Conservation (phyloP, 2,113 vertebrate species). For the Pogona vitticeps region DNA sequence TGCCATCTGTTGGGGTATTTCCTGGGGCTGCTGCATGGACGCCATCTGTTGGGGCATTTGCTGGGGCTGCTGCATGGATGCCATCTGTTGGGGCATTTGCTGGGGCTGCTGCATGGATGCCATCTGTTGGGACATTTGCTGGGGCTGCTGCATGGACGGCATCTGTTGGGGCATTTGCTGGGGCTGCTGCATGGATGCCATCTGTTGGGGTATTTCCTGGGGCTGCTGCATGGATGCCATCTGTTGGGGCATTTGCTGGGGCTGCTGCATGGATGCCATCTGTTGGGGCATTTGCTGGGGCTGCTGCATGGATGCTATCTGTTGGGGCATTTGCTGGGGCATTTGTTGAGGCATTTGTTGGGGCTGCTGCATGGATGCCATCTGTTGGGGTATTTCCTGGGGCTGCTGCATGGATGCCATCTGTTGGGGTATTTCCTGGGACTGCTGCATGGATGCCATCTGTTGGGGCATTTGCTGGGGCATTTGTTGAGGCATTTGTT, state of each 20-base stretch:
- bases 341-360: slow-evolving; percentile 15
- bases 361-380: not conserved
- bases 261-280: not conserved
- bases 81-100: not conserved
- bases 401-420: slow-evolving; percentile 2
- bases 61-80: slow-evolving; percentile 43
- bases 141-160: not conserved
- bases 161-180: slow-evolving; percentile 44
- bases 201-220: slow-evolving; percentile 43
- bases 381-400: slow-evolving; percentile 30
- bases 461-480: slow-evolving; percentile 28
- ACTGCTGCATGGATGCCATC: not conserved
- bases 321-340: slow-evolving; percentile 10
- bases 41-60: slow-evolving; percentile 6
- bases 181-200: slow-evolving; percentile 42
- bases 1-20: not conserved
- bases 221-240: not conserved
- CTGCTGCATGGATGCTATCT: slow-evolving; percentile 37
- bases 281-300: slow-evolving; percentile 26
- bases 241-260: too few species aligned
- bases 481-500: too few species aligned
- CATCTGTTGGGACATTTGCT: not conserved
- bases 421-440: slow-evolving; percentile 20
- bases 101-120: slow-evolving; percentile 30
- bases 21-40: slow-evolving; percentile 13